Evolutionary conservation across 2,113 vertebrate species (phyloP).

Genomic region (Semnornis frantzii): DNA sequence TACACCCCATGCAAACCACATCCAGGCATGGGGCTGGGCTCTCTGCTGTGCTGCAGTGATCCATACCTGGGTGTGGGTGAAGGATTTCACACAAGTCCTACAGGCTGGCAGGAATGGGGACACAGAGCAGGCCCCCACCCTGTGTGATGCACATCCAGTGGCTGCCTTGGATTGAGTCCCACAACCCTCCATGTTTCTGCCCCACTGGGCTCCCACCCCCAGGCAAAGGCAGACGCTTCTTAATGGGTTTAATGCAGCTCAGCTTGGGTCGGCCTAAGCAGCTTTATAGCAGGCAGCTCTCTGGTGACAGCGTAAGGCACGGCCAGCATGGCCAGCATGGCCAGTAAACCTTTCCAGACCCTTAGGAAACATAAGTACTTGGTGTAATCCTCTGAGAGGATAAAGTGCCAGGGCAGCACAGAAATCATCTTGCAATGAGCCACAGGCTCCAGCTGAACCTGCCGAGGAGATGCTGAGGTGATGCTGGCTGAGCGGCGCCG

Average conservation of each 20-base stretch:
- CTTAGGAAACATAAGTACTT: not conserved
- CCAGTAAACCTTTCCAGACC: not conserved
- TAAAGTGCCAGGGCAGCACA: not conserved
- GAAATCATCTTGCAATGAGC: not conserved
- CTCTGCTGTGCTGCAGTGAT: not conserved
- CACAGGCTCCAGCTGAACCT: not conserved
- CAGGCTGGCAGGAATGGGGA: fast-evolving
- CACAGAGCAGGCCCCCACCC: fast-evolving
- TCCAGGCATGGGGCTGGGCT: not conserved
- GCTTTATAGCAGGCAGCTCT: not conserved
- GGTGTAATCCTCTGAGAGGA: not conserved
- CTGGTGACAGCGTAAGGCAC: not conserved
- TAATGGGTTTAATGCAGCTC: not conserved
- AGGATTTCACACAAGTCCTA: fast-evolving
- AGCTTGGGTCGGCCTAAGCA: not conserved
- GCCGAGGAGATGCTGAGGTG: not conserved
- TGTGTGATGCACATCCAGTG: fast-evolving
- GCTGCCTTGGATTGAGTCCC: not conserved
- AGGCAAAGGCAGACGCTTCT: not conserved
- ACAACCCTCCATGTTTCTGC: not conserved
- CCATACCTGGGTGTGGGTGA: fast-evolving
- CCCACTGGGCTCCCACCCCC: not conserved
- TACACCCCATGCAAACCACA: fast-evolving
- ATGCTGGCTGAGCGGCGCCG: not conserved
- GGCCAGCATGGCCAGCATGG: not conserved